A percentile compares a stretch with the other conserved stretches of the same genome.
These are phyloP conservation scores for Semnornis frantzii DNA, from an alignment of 2,113 vertebrate species.

Conservation along the genomic window DNA sequence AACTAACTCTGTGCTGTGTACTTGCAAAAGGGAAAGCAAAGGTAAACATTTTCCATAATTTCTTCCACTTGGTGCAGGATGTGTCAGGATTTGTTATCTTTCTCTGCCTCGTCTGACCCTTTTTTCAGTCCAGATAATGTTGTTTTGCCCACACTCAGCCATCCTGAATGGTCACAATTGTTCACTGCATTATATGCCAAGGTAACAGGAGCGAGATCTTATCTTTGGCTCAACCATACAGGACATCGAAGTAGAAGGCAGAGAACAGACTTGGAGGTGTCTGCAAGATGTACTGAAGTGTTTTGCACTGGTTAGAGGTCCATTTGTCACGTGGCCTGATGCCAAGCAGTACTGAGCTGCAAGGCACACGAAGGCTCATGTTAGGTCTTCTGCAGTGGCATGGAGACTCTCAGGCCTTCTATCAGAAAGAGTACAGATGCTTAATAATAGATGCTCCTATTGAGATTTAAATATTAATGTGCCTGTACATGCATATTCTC, in stretches of 20 bases:
- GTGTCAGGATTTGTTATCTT: background rate
- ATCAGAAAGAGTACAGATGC: background rate
- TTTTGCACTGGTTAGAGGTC: background rate
- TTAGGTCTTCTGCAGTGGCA: background rate
- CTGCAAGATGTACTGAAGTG: background rate
- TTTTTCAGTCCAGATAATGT: background rate
- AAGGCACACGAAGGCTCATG: background rate
- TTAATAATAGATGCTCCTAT: slow-evolving; percentile 31
- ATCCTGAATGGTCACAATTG: background rate
- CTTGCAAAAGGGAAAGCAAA: background rate
- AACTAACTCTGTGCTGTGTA: background rate
- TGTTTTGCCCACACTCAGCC: background rate
- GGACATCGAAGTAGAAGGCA: background rate
- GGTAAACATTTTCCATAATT: background rate
- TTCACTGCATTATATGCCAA: rapidly evolving
- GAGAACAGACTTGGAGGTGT: background rate
- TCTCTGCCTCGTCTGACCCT: background rate
- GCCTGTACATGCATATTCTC: background rate
- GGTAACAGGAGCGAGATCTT: background rate
- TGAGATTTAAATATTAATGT: slow-evolving; percentile 59
- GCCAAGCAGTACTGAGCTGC: background rate
- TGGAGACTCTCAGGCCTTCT: background rate
- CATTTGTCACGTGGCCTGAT: background rate
- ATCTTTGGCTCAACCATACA: background rate
- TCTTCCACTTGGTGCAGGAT: background rate